Evolutionary conservation across 2,888 invertebrate species (phyloP), one percentile per base, ranked within the genome.

Genomic region (Pandemis corylana): DNA sequence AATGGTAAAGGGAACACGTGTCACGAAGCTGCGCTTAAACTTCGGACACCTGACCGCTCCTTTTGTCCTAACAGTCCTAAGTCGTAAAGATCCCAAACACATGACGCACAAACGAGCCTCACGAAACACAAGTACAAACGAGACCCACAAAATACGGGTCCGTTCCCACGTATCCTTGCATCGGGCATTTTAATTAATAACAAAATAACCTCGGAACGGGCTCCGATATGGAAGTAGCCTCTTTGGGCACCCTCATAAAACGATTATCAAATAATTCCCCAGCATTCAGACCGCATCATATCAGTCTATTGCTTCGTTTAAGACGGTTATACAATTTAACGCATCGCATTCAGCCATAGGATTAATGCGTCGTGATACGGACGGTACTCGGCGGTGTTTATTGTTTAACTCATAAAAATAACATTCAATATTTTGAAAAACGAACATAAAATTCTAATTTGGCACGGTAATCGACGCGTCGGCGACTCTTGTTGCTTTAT

Each of bases 211-310:
- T 82, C 75, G 80, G 80, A 85, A 85, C 86, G 82, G 84, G 83
- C 84, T 85, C 88, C 81, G 90, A 91, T 91, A 92, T 92, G 86
- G 90, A 88, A 90, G 93, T 87, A 89, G 87, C 89, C 86, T 89
- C 85, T 89, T 89, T 87, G 86, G 86, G 85, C 85, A 89, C 89
- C 91, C 90, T 89, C 88, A 89, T 94, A 93, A 93, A 94, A 91
- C 93, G 90, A 93, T 94, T 92, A 93, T 90, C 90, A 89, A 92
- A 91, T 90, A 88, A 90, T 88, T 87, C 89, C 86, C 80, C 83
- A 80, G 83, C 87, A 86, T 87, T 87, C 85, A 86, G 82, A 83
- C 83, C 81, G 83, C 82, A 80, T 83, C 86, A 83, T 89, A 89
- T 88, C 88, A 85, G 85, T 87, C 85, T 85, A 86, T 87, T 84